phyloP scores from a whole-genome alignment of 2,888 invertebrate species.

The Reticulitermes lucifugus region DNA sequence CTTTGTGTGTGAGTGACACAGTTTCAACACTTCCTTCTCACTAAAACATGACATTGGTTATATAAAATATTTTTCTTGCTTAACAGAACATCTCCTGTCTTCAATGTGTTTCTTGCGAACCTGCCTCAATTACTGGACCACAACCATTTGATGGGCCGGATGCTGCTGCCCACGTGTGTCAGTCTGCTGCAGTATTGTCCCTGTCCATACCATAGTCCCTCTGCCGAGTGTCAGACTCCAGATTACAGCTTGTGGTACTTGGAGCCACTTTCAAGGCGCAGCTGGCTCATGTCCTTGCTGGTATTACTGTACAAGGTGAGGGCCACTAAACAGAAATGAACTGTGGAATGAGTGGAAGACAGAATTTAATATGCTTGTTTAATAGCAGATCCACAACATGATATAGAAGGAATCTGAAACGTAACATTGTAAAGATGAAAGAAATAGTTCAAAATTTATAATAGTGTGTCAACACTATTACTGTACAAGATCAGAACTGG shows the following conservation, averaged over 20 bases:
- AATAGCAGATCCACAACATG: too few species aligned
- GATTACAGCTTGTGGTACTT: constrained; percentile 89
- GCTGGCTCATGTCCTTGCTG: constrained; percentile 93
- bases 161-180: constrained; percentile 87
- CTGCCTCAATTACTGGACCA: constrained; percentile 95
- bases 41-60: too few species aligned
- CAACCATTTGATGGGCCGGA: constrained; percentile 93
- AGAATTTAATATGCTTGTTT: too few species aligned
- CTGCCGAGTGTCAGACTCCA: constrained; percentile 73
- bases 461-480: too few species aligned
- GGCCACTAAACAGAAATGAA: not conserved
- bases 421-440: too few species aligned
- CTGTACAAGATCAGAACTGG: too few species aligned
- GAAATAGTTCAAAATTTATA: too few species aligned
- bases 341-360: not conserved
- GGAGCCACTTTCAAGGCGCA: constrained; percentile 86
- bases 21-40: too few species aligned
- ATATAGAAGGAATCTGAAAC: too few species aligned
- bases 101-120: constrained; percentile 95
- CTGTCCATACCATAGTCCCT: constrained; percentile 71
- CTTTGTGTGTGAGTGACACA: too few species aligned
- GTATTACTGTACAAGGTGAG: constrained; percentile 94
- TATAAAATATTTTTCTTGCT: not conserved
- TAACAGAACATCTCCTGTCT: constrained; percentile 87
- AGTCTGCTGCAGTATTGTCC: constrained; percentile 85